A percentile compares a stretch with the other conserved stretches of the same genome.
Evolutionary conservation across 2,888 invertebrate species (phyloP).

Genomic region (Drosophila buzzatii): DNA sequence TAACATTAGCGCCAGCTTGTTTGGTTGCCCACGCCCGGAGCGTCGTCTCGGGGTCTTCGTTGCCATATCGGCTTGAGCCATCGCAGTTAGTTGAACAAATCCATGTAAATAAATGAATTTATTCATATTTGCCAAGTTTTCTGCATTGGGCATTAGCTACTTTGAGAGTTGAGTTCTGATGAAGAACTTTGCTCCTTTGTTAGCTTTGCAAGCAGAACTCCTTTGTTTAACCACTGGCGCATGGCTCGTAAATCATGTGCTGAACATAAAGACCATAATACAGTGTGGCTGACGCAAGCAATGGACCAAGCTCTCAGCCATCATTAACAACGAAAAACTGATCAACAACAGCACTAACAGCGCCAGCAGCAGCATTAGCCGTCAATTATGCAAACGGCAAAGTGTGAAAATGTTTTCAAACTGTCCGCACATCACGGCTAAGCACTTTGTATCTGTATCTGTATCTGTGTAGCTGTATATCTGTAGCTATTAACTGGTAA

Average conservation of each 20-base stretch:
- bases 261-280: constrained; percentile 20
- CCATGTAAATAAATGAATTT: constrained; percentile 8
- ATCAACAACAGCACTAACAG: constrained; percentile 37
- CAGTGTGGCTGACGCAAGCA: constrained; percentile 27
- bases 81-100: neutral
- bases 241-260: constrained; percentile 42
- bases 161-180: neutral
- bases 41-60: neutral
- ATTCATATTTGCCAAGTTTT: constrained; percentile 3
- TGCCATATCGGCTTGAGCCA: neutral
- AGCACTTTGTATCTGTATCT: constrained; percentile 54
- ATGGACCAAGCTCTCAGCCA: constrained; percentile 24
- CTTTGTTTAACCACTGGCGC: constrained; percentile 3
- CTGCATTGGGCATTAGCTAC: neutral
- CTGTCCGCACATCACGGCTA: constrained; percentile 65
- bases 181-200: neutral
- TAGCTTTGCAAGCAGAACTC: neutral
- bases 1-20: constrained; percentile 30
- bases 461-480: constrained; percentile 34
- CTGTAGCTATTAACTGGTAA: constrained; percentile 38
- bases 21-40: neutral
- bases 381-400: constrained; percentile 76
- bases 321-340: constrained; percentile 22
- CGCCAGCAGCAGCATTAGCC: constrained; percentile 20
- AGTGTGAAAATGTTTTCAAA: constrained; percentile 72